Evolutionary conservation across 2,797 vertebrate species (phyloP).

Genomic region (Gouania willdenowi): DNA sequence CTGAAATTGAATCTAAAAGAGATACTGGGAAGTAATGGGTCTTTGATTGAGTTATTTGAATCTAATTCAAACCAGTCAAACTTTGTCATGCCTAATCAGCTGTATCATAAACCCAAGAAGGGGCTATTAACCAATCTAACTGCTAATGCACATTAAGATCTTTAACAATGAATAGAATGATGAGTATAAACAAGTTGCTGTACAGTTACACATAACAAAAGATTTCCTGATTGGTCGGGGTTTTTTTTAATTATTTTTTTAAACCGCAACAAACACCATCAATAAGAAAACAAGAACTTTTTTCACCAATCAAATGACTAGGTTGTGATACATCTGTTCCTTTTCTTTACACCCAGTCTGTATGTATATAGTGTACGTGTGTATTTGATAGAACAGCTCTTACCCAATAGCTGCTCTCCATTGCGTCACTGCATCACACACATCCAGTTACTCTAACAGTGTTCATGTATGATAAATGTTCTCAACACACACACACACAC

Average conservation of each 20-base stretch:
- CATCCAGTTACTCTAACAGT: constrained; percentile 19
- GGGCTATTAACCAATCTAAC: constrained; percentile 44
- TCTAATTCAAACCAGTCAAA: constrained; percentile 43
- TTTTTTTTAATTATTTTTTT: constrained; percentile 21
- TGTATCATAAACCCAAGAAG: constrained; percentile 20
- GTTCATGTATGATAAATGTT: constrained; percentile 35
- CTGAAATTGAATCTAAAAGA: constrained; percentile 37
- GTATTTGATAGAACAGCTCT: constrained; percentile 42
- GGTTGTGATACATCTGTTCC: constrained; percentile 40
- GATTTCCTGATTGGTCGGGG: constrained; percentile 49
- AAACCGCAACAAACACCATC: constrained; percentile 28
- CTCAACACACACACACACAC: constrained; percentile 8
- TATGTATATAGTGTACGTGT: constrained; percentile 63
- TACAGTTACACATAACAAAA: constrained; percentile 29
- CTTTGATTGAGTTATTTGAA: constrained; percentile 35
- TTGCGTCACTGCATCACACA: constrained; percentile 19
- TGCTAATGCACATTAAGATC: constrained; percentile 17
- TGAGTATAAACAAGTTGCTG: constrained; percentile 21
- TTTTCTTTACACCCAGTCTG: constrained; percentile 52
- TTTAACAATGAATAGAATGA: constrained; percentile 19
- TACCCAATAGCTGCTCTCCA: constrained; percentile 14
- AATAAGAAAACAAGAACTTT: constrained; percentile 29
- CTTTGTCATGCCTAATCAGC: constrained; percentile 37
- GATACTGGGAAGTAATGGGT: constrained; percentile 23
- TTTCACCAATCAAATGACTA: constrained; percentile 35